Base-by-base conservation (phyloP, 2,113 vertebrate species). In the Phainopepla nitens region DNA sequence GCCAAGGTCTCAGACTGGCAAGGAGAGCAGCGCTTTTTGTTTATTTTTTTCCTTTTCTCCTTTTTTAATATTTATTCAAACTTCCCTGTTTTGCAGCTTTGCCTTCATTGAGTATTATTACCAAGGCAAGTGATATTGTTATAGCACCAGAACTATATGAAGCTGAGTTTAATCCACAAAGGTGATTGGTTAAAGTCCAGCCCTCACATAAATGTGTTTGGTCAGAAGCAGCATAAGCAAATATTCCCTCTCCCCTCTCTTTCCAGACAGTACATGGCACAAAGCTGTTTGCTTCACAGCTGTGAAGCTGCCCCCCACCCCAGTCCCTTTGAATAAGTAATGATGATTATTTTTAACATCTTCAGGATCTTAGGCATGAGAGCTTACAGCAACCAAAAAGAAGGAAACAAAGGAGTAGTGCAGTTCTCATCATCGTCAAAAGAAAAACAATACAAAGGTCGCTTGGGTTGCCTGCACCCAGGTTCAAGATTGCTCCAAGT, bases 401-500 rank as follows among this genome's bases (percentile, higher is more conserved):
- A 97, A 94, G 50, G 75, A 95, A 97, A 89, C 80, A 82, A 97
- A 79, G 68, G 82, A 97, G 91, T 97, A 98, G 98, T 98, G 98
- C 98, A 98, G 97, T 96, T 97, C 95, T 97, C 78, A 53, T 87
- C 82, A 81, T 87, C 5, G 16, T 94, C 85, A 84, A 95, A 94
- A 90, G 90, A 70, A 93, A 93, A 90, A 95, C 27, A 73, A 93
- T 84, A 94, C 73, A 94, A 89, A 91, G 96, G 97, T 93, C 53
- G 91, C 86, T 94, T 97, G 98, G 98, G 98, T 97, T 96, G 97
- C 99, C 98, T 80, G 98, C 98, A 98, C 98, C 98, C 98, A 97
- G 88, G 92, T 87, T 96, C 68, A 79, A 94, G 93, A 95, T 75
- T 66, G 96, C 92, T 97, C 94, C 72, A 97, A 97, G 98, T 98